These are phyloP conservation scores for Hemistola chrysoprasaria DNA, from an alignment of 2,888 invertebrate genomes.

Conservation along the genomic window DNA sequence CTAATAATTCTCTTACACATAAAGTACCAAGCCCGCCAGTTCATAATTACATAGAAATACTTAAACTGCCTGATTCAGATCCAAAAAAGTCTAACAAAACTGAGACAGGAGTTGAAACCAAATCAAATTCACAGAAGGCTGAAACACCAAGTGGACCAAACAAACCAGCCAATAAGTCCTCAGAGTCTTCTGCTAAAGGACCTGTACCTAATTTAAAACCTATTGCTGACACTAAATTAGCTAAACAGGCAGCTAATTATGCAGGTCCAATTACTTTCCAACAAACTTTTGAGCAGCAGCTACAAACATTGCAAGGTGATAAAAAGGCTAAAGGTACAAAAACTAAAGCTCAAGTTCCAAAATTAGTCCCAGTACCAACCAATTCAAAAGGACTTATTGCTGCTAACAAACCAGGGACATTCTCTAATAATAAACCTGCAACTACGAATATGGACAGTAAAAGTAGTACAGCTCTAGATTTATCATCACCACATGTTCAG, in stretches of 20 bases:
- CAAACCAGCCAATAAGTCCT: slow-evolving; percentile 51
- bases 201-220: slow-evolving; percentile 77
- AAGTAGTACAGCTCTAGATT: slow-evolving; percentile 67
- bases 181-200: slow-evolving; percentile 69
- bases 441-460: slow-evolving; percentile 54
- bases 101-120: slow-evolving; percentile 46
- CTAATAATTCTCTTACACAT: slow-evolving; percentile 51
- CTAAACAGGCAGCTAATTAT: slow-evolving; percentile 61
- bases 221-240: slow-evolving; percentile 72
- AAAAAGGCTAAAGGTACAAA: slow-evolving; percentile 70
- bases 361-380: slow-evolving; percentile 70
- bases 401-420: slow-evolving; percentile 55
- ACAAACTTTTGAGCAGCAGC: slow-evolving; percentile 77
- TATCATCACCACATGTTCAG: slow-evolving; percentile 72
- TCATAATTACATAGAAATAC: slow-evolving; percentile 84
- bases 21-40: slow-evolving; percentile 77
- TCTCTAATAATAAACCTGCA: slow-evolving; percentile 48
- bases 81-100: slow-evolving; percentile 54
- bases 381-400: slow-evolving; percentile 65
- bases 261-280: slow-evolving; percentile 74
- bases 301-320: slow-evolving; percentile 66
- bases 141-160: slow-evolving; percentile 39
- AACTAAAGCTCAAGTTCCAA: slow-evolving; percentile 74
- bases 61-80: slow-evolving; percentile 82
- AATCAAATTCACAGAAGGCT: slow-evolving; percentile 42